Base-by-base conservation (phyloP, 2,797 vertebrate species). In the Helarctos malayanus region DNA sequence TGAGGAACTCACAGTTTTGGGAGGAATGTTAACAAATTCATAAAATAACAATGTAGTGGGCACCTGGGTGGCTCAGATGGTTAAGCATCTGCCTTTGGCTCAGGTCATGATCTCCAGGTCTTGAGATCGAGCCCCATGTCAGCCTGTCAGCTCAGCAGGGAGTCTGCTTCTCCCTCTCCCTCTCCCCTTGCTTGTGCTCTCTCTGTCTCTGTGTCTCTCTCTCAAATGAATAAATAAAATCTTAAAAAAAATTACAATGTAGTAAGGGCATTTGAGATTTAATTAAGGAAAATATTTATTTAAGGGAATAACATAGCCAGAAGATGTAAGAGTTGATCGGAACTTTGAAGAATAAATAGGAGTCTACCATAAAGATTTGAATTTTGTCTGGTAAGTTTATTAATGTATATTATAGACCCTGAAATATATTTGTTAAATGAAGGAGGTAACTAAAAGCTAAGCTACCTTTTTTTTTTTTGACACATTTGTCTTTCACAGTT, bases 371-470 rank as follows among this genome's bases (percentile, higher is more conserved):
- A 21, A 89, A 11, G 4, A 29, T 93, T 89, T 95, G 45, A 35
- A 54, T 89, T 91, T 96, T 95, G 49, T 81, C 32, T 85, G 32
- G 8, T 49, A 83, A 68, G 19, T 84, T 76, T 82, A 78, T 82
- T 71, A 21, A 83, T 25, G 3, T 76, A 14, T 49, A 47, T 19
- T 47, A 47, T 1, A 69, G 11, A 7, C 8, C 45, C 79, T 93
- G 11, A 45, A 63, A 95, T 59, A 80, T 56, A 82, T 38, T 78
- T 82, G 7, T 85, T 76, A 52, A 83, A 59, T 61, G 10, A 79
- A 87, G 95, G 11, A 68, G 18, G 32, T 91, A 76, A 92, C 19
- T 76, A 94, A 80, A 95, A 91, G 38, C 21, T 71, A 54, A 89
- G 21, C 2, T 54, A 63, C 7, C 35, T 38, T 38, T 52, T 29